These are phyloP conservation scores for Mesoligia furuncula DNA, from an alignment of 2,888 invertebrate genomes.

Conservation along the genomic window DNA sequence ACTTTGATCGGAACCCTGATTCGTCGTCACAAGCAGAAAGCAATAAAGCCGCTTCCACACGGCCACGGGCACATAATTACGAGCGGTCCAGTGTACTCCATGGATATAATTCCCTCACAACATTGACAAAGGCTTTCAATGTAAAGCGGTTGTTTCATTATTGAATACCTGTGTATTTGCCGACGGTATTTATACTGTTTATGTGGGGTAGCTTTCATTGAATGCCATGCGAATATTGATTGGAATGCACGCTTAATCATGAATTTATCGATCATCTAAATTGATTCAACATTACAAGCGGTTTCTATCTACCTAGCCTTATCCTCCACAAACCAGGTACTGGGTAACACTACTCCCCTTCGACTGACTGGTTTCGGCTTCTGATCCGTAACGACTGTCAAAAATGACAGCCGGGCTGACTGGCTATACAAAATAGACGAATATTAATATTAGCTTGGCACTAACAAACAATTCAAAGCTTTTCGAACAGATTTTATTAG, in stretches of 20 bases:
- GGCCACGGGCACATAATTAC: constrained; percentile 82
- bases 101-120: constrained; percentile 76
- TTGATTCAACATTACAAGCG: not conserved
- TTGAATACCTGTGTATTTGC: constrained; percentile 53
- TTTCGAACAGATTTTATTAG: constrained; percentile 3
- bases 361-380: not conserved
- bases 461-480: not conserved
- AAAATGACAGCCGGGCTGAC: not conserved
- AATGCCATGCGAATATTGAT: constrained; percentile 1
- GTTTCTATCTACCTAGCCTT: not conserved
- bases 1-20: constrained; percentile 86
- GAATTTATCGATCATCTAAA: not conserved
- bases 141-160: constrained; percentile 81
- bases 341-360: not conserved
- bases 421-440: not conserved
- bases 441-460: not conserved
- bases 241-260: not conserved
- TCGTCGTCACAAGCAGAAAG: constrained; percentile 87
- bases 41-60: constrained; percentile 83
- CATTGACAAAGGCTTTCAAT: constrained; percentile 83
- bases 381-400: not conserved
- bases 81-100: constrained; percentile 69
- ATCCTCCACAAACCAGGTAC: not conserved
- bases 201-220: constrained; percentile 2
- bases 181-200: constrained; percentile 22